Evolutionary conservation across 1,140 invertebrate species (phyloP).

Genomic region (Caenorhabditis remanei): DNA sequence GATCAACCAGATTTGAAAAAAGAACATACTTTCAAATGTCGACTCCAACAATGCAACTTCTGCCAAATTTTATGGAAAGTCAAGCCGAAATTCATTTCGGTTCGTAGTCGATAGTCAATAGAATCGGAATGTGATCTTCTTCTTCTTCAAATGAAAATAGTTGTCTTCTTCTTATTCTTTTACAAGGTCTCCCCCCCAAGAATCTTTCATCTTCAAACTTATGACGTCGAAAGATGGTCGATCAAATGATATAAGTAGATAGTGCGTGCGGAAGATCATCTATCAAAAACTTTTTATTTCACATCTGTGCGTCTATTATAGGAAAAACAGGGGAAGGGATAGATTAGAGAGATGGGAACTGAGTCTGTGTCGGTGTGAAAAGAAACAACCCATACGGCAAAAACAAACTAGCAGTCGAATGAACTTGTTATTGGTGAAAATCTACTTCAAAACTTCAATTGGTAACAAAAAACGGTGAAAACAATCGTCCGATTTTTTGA

Average conservation of each 20-base stretch:
- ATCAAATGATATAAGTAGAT: conserved; percentile 4
- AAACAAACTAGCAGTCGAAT: conserved; percentile 12
- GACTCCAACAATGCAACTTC: conserved; percentile 16
- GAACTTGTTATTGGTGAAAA: background rate
- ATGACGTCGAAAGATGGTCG: conserved; percentile 50
- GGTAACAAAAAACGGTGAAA: background rate
- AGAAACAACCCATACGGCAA: background rate
- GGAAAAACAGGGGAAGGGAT: background rate
- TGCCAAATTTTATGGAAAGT: conserved; percentile 16
- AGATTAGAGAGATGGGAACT: background rate
- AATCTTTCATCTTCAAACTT: conserved; percentile 40
- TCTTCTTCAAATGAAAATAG: background rate
- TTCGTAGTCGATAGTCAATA: background rate
- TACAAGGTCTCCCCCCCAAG: background rate
- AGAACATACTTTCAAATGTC: conserved; percentile 16
- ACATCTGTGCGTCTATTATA: conserved; percentile 24
- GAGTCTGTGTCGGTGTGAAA: background rate
- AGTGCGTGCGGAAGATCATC: background rate
- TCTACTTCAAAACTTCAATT: background rate
- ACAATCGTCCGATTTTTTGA: background rate
- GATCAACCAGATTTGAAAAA: background rate
- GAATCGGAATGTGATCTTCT: background rate
- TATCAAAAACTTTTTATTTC: conserved; percentile 12
- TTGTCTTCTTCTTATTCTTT: background rate
- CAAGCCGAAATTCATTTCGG: background rate